Conservation (phyloP, 2,797 vertebrate species). For the Labroides dimidiatus region DNA sequence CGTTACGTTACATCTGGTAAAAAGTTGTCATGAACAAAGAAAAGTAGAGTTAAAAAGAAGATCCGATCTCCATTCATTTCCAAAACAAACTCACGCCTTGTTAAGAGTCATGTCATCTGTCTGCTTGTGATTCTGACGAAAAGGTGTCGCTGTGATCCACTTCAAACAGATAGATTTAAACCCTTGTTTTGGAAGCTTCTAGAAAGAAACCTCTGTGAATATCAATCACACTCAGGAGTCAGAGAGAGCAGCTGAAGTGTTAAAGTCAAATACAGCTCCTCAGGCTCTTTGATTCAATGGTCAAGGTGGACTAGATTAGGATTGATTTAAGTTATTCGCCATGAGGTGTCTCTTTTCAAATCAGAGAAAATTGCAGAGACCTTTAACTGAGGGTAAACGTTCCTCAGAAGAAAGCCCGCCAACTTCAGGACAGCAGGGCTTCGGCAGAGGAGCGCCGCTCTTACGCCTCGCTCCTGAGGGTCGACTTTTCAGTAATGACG, state of each 20-base stretch:
- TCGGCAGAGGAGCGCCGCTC: constrained; percentile 14
- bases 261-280: constrained; percentile 46
- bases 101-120: no score
- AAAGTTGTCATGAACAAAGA: no score
- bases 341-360: constrained; percentile 33
- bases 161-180: constrained; percentile 51
- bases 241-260: constrained; percentile 10
- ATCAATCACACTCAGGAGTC: constrained; percentile 56
- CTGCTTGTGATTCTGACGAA: no score
- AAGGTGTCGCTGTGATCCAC: no score
- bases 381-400: constrained; percentile 27
- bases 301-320: constrained; percentile 48
- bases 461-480: constrained; percentile 39
- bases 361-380: constrained; percentile 5
- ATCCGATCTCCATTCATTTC: no score
- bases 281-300: constrained; percentile 37
- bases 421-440: constrained; percentile 22
- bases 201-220: constrained; percentile 66
- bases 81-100: no score
- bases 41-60: no score
- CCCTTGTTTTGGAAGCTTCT: constrained; percentile 39
- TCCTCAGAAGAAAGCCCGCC: constrained; percentile 27
- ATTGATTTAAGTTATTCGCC: constrained; percentile 39
- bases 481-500: constrained; percentile 69
- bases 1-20: no score